Conservation (phyloP, 2,797 vertebrate species). For the Mastacembelus armatus region DNA sequence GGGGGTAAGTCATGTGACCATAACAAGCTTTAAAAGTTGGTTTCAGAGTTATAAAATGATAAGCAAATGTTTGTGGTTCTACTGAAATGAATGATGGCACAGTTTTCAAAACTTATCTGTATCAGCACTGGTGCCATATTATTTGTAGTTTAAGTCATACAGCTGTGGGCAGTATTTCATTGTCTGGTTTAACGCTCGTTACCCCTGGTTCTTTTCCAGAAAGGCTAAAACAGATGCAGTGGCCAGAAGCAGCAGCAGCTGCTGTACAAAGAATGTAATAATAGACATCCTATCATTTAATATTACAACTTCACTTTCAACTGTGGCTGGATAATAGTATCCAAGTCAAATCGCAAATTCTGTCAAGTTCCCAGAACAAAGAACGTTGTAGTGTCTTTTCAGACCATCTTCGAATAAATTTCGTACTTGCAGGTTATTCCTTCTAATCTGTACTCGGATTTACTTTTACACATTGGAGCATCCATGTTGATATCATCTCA, state of each 20-base stretch:
- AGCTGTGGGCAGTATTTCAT: slow-evolving; percentile 48
- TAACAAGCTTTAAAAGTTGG: background rate
- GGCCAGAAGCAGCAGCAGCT: slow-evolving; percentile 35
- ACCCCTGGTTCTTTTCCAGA: slow-evolving; percentile 25
- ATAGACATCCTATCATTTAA: slow-evolving; percentile 1
- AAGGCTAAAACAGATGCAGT: slow-evolving; percentile 26
- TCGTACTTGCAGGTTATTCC: background rate
- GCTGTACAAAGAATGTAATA: slow-evolving; percentile 6
- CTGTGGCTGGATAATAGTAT: background rate
- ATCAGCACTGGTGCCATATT: background rate
- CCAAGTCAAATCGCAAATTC: slow-evolving; percentile 11
- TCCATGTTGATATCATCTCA: background rate
- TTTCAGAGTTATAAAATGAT: background rate
- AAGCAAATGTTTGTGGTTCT: background rate
- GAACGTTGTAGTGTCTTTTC: background rate
- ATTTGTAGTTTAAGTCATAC: slow-evolving; percentile 29
- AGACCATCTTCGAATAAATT: background rate
- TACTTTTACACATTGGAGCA: background rate
- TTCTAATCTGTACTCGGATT: background rate
- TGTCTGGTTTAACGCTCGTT: slow-evolving; percentile 16
- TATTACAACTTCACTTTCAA: slow-evolving; percentile 5
- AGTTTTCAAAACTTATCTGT: background rate
- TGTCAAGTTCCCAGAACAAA: background rate
- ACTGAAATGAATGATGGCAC: slow-evolving; percentile 3
- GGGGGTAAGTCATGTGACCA: slow-evolving; percentile 82